Percentiles rank a stretch among this genome's conserved stretches.
Evolutionary conservation across 2,113 vertebrate genomes (phyloP).

Genomic region (Heterochromis multidens): DNA sequence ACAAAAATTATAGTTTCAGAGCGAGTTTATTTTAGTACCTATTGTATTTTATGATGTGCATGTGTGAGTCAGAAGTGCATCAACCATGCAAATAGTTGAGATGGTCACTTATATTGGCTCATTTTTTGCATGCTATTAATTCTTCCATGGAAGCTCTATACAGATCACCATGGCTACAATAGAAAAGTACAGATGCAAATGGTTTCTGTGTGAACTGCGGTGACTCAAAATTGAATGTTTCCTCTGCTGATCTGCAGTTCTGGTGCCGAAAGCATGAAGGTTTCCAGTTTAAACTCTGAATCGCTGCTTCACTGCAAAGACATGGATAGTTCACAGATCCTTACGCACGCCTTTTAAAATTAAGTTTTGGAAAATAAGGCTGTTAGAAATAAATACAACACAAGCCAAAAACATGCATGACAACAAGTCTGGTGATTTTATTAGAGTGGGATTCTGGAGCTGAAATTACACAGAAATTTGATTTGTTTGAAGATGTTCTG

Average conservation of each 20-base stretch:
- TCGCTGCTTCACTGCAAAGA: not conserved
- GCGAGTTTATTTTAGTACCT: not conserved
- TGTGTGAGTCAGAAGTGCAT: not conserved
- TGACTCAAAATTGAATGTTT: not conserved
- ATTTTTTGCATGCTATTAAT: not conserved
- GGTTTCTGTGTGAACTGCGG: not conserved
- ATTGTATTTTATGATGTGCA: not conserved
- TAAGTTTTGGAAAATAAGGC: not conserved
- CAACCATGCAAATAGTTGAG: not conserved
- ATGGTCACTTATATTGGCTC: no score
- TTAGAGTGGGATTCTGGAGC: slow-evolving; percentile 1
- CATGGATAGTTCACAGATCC: not conserved
- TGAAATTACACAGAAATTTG: slow-evolving; percentile 23
- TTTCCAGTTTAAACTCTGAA: not conserved
- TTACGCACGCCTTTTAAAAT: not conserved
- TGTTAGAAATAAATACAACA: not conserved
- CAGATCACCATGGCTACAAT: not conserved
- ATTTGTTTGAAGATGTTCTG: slow-evolving; percentile 50
- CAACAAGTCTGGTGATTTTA: slow-evolving; percentile 9
- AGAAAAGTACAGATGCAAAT: not conserved
- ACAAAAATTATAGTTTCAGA: no score
- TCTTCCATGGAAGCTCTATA: not conserved
- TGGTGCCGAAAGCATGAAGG: no score
- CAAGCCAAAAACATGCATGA: not conserved
- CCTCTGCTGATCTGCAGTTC: not conserved